Conservation (phyloP, 2,113 vertebrate species). For the Oreochromis aureus region DNA sequence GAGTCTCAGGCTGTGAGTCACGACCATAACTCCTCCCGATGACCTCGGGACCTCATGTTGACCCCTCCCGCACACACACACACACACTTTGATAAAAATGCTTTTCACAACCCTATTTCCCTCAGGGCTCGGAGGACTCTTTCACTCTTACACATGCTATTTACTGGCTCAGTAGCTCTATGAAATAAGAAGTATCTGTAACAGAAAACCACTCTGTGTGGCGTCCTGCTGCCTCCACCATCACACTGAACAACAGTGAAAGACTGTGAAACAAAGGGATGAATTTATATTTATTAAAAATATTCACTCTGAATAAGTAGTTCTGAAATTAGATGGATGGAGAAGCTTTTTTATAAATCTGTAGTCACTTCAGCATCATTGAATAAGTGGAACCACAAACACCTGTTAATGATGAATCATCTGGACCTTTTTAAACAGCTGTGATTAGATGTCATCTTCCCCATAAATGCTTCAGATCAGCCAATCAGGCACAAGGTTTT, state of each 20-base stretch:
- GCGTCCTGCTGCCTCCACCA: not conserved
- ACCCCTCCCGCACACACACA: not conserved
- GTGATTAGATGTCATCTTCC: not conserved
- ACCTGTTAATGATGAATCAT: not conserved
- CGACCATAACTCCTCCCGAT: not conserved
- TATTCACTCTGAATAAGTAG: not conserved
- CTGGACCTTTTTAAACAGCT: not conserved
- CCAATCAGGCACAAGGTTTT: not conserved
- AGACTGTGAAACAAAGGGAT: not conserved
- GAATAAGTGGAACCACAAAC: not conserved
- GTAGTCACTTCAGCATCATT: not conserved
- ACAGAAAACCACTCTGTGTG: not conserved
- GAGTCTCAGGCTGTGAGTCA: not conserved
- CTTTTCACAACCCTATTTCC: not conserved
- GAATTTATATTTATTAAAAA: not conserved
- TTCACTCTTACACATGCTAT: rapidly evolving
- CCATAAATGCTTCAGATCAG: not conserved
- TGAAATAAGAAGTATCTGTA: not conserved
- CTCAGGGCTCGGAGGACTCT: not conserved
- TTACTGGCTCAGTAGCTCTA: not conserved
- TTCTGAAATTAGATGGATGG: not conserved
- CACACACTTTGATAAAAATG: not conserved
- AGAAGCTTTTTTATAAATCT: not conserved
- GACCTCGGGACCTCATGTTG: not conserved
- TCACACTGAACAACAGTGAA: not conserved